Conservation (phyloP, 2,113 vertebrate genomes). For the Bufo bufo region DNA sequence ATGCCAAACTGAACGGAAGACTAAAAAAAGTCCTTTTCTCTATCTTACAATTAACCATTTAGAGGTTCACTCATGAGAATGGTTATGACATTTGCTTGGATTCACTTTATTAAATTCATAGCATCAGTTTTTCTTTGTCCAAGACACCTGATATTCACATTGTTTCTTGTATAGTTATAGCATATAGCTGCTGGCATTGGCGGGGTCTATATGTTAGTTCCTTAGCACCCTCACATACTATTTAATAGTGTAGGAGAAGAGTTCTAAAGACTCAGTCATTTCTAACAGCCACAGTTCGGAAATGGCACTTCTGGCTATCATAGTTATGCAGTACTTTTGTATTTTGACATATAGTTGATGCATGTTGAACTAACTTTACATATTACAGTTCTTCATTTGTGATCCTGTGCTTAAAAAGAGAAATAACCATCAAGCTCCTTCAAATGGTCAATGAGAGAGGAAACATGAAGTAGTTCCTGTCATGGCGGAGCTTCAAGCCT, state of each 20-base stretch:
- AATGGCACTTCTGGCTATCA: neutral
- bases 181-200: neutral
- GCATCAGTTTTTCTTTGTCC: neutral
- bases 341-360: neutral
- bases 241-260: neutral
- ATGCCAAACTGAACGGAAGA: constrained; percentile 69
- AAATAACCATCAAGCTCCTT: too few relatives aligned
- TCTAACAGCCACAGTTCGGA: neutral
- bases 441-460: too few relatives aligned
- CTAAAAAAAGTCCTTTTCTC: constrained; percentile 67
- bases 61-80: neutral
- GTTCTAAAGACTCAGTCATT: neutral
- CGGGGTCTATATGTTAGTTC: neutral
- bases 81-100: neutral
- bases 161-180: neutral
- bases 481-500: too few relatives aligned
- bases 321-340: neutral
- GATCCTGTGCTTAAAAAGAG: too few relatives aligned
- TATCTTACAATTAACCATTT: constrained; percentile 65
- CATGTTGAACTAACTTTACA: neutral
- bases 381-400: neutral
- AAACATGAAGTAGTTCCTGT: too few relatives aligned
- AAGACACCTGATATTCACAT: neutral
- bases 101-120: neutral
- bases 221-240: neutral